Base-by-base conservation (phyloP, 2,888 invertebrate species). In the Metalampra italica region DNA sequence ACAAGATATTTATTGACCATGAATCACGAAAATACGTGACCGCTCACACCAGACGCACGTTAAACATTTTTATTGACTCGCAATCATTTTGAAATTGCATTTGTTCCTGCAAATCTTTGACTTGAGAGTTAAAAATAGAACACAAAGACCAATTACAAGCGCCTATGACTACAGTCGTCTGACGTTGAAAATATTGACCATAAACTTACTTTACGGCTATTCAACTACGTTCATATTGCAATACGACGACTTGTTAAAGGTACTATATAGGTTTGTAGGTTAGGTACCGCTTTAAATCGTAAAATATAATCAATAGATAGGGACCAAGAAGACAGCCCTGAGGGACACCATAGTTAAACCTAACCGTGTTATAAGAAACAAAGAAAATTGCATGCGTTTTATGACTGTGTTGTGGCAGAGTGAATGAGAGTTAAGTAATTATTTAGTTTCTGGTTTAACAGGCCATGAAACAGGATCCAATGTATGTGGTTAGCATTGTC, bases 381-480 rank as follows among this genome's bases (percentile, higher is more conserved):
- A 40, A 8, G 11, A 40, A 40, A 40, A 14, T 40, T 11, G n/a
- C n/a, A 36, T 15, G 9, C 9, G 9, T 40, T 40, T 40, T 40
- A 40, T 11, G 40, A 9, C 3, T 14, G 15, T 22, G 7, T 40
- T 40, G 40, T 40, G 15, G 40, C 15, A 9, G 40, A 15, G 13
- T 3, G 40, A 40, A 22, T 15, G 15, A 15, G 22, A n/a, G 36
- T n/a, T 13, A 39, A 12, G 30, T 14, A 13, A 13, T 8, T 22
- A 22, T 14, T 37, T 40, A 39, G 54, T 60, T 57, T 62, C 58
- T 42, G 15, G 52, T 58, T 57, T 54, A 59, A 49, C 54, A 53
- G 55, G 55, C 49, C 58, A 54, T 51, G 62, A 57, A 59, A 61
- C 54, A 48, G 51, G 57, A 63, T 57, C 46, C 47, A 39, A 49